These are phyloP conservation scores for Ethmia dodecea DNA, from an alignment of 2,888 invertebrate genomes.

Conservation along the genomic window DNA sequence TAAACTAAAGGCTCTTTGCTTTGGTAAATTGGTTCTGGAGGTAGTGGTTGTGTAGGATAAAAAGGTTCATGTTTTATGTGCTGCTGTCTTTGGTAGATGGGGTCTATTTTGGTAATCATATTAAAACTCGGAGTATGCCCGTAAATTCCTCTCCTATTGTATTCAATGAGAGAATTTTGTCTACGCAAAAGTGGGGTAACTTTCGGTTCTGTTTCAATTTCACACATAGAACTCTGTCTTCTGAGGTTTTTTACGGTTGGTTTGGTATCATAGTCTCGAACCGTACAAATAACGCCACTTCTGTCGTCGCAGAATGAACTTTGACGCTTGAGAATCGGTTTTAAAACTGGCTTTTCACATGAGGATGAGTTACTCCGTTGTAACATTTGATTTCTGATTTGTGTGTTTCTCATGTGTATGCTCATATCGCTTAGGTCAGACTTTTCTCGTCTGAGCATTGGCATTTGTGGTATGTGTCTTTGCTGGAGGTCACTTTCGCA, in stretches of 20 bases:
- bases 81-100: slow-evolving; percentile 74
- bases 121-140: slow-evolving; percentile 69
- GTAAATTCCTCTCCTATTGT: slow-evolving; percentile 67
- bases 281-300: slow-evolving; percentile 62
- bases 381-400: slow-evolving; percentile 67
- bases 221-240: slow-evolving; percentile 72
- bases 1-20: slow-evolving; percentile 70
- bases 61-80: slow-evolving; percentile 71
- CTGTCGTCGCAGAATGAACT: slow-evolving; percentile 71
- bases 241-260: slow-evolving; percentile 56
- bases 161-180: slow-evolving; percentile 74
- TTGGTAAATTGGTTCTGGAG: slow-evolving; percentile 73
- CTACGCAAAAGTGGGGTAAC: slow-evolving; percentile 71
- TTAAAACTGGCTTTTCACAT: slow-evolving; percentile 65
- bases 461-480: slow-evolving; percentile 49
- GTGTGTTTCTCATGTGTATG: slow-evolving; percentile 61
- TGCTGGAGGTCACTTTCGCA: slow-evolving; percentile 70
- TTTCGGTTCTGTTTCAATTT: slow-evolving; percentile 76
- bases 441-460: slow-evolving; percentile 65
- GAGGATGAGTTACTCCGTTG: slow-evolving; percentile 71
- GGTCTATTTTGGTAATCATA: slow-evolving; percentile 76
- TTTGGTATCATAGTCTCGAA: slow-evolving; percentile 67
- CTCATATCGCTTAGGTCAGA: slow-evolving; percentile 65
- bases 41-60: slow-evolving; percentile 69
- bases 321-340: slow-evolving; percentile 70